These are phyloP conservation scores for Callyntrura guangdongensis DNA, from an alignment of 2,888 invertebrate genomes.

Conservation along the genomic window DNA sequence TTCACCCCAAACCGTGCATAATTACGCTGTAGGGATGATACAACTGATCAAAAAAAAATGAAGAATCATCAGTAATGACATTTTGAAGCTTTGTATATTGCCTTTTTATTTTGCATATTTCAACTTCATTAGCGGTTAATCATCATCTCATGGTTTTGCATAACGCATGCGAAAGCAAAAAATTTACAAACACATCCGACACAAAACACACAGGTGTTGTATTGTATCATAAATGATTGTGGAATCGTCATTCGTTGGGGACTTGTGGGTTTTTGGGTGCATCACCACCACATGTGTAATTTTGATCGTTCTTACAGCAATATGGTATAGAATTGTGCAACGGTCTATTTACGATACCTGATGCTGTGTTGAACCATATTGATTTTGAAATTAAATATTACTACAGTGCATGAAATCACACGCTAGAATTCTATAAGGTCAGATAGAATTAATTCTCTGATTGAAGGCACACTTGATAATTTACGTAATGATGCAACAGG, in stretches of 20 bases:
- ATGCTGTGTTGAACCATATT: neutral
- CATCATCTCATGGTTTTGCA: neutral
- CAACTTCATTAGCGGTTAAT: slow-evolving; percentile 51
- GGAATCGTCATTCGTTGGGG: neutral
- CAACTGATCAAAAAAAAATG: neutral
- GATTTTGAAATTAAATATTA: neutral
- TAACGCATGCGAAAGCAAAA: neutral
- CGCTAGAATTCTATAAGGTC: neutral
- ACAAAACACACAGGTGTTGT: neutral
- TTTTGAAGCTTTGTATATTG: slow-evolving; percentile 8
- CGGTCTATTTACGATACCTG: neutral
- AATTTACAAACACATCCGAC: neutral
- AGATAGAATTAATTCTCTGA: neutral
- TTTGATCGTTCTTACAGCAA: no score
- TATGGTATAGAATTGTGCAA: neutral
- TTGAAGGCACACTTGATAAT: neutral
- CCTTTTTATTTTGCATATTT: slow-evolving; percentile 26
- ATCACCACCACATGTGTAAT: neutral
- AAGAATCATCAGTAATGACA: neutral
- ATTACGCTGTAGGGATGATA: slow-evolving; percentile 30
- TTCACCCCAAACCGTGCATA: slow-evolving; percentile 50
- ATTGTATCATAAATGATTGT: neutral
- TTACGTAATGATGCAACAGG: neutral
- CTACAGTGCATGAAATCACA: neutral
- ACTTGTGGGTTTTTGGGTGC: neutral